Base-by-base conservation (phyloP, 2,113 vertebrate genomes). In the Emberiza fucata region DNA sequence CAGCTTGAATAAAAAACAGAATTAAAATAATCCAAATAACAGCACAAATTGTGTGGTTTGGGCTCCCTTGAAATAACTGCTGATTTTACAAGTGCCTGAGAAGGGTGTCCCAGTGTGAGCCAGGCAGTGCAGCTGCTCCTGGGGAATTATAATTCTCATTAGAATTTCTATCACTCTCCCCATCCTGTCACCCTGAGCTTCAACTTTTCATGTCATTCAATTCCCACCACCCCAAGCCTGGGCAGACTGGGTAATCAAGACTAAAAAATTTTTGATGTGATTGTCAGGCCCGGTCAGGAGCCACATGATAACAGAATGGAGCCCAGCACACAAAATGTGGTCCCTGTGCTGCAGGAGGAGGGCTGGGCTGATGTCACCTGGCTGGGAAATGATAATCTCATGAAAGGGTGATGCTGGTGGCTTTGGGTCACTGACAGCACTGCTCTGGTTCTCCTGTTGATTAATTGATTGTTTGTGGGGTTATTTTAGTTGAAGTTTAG, bases 11-110 rank as follows among this genome's bases (percentile, higher is more conserved):
- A 4, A 65, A 89, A 93, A 54, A 50, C 3, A 69, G 17, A 75
- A 59, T 6, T 12, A 78, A 86, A 91, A 79, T 73, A 79, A 82
- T 64, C 59, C 35, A 69, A 90, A 63, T 61, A 94, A 69, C 42
- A 63, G 57, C 84, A 73, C 39, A 80, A 91, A 89, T 85, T 18
- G 50, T 42, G 56, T 40, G n/a, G 47, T 45, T 82, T 81, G 63
- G 57, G 24, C 66, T 94, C 70, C 51, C 50, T 47, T 88, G 78
- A 88, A 91, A 59, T 80, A 85, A 77, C 45, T 85, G 81, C 45
- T 90, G 87, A 81, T 94, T 91, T 83, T 84, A 88, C 70, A 88
- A 68, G 86, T 66, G 89, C 90, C 85, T 88, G 87, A 77, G 54
- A 82, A 85, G 84, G 60, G 59, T 88, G 90, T 76, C 87, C 54